Percentiles rank a stretch among this genome's conserved stretches.
Evolutionary conservation across 2,113 vertebrate species (phyloP).

Genomic region (Oxyruncus cristatus): DNA sequence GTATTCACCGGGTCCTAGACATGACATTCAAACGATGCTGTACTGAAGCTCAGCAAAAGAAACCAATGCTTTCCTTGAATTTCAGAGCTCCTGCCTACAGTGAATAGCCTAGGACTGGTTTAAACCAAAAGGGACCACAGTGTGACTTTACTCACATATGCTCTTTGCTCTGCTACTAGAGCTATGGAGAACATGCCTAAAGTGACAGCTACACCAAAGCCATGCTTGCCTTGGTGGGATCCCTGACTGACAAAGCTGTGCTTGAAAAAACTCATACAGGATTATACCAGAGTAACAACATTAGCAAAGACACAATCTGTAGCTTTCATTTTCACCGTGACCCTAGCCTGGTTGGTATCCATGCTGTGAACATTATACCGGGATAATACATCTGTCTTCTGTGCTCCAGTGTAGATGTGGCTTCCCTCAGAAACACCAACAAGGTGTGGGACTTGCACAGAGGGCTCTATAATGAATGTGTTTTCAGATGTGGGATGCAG

Average conservation of each 20-base stretch:
- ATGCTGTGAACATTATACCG: background rate
- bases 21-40: background rate
- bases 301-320: background rate
- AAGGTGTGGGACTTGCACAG: background rate
- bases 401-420: background rate
- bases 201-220: background rate
- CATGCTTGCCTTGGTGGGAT: background rate
- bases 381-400: background rate
- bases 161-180: background rate
- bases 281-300: background rate
- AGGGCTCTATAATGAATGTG: background rate
- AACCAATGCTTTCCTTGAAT: background rate
- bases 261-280: background rate
- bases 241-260: background rate
- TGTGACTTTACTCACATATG: background rate
- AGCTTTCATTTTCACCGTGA: background rate
- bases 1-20: background rate
- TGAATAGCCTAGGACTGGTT: background rate
- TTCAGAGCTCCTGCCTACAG: background rate
- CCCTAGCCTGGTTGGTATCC: background rate
- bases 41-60: background rate
- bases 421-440: background rate
- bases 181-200: background rate
- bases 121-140: background rate
- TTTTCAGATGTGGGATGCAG: background rate